Evolutionary conservation across 1,140 invertebrate species (phyloP).

Genomic region (Bombyx mori): DNA sequence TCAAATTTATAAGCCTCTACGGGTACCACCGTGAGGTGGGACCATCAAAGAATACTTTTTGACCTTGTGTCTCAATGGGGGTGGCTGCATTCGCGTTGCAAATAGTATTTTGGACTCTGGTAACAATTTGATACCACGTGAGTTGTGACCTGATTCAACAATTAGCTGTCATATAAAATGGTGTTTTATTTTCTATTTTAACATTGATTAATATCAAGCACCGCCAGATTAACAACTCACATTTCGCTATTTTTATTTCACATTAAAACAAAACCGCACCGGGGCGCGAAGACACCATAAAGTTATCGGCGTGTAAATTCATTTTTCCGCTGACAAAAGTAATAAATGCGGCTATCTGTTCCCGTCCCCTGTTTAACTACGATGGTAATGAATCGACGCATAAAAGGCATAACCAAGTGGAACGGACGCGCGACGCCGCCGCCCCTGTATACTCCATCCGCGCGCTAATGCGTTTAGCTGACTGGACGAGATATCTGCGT

Average conservation of each 20-base stretch:
- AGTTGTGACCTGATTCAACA: too few relatives aligned
- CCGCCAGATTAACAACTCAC: background rate
- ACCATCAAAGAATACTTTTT: too few relatives aligned
- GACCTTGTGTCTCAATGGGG: too few relatives aligned
- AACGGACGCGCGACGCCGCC: conserved; percentile 37
- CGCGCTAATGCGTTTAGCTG: conserved; percentile 44
- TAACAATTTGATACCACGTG: too few relatives aligned
- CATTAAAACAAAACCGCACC: too few relatives aligned
- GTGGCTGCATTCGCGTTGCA: too few relatives aligned
- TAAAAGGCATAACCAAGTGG: conserved; percentile 69
- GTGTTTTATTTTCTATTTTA: too few relatives aligned
- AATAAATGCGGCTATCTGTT: conserved; percentile 65
- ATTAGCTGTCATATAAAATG: too few relatives aligned
- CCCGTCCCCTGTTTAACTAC: conserved; percentile 38
- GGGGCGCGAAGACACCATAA: background rate
- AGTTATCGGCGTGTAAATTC: conserved; percentile 56
- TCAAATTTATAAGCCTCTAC: too few relatives aligned
- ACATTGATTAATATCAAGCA: too few relatives aligned
- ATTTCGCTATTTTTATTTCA: background rate
- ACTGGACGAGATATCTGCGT: conserved; percentile 35
- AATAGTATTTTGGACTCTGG: too few relatives aligned
- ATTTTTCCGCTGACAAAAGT: conserved; percentile 69
- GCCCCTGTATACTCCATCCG: conserved; percentile 11
- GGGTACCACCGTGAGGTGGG: too few relatives aligned
- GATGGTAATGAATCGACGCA: conserved; percentile 63